A percentile compares a stretch with the other conserved stretches of the same genome.
Evolutionary conservation across 2,113 vertebrate genomes (phyloP).

Genomic region (Rafetus swinhoei): DNA sequence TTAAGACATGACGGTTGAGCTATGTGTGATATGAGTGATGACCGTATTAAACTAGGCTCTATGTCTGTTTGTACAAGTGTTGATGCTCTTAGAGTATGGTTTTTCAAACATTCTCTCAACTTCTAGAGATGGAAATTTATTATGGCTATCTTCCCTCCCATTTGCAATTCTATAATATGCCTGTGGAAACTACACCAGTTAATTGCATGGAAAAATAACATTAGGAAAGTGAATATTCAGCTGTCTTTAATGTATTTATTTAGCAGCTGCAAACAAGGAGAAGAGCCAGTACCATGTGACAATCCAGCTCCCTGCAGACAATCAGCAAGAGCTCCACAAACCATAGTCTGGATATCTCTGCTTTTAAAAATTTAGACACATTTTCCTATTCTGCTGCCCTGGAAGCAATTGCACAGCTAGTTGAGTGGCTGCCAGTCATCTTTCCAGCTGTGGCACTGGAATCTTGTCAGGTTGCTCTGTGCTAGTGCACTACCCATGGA

Average conservation of each 20-base stretch:
- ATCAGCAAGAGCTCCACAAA: slow-evolving; percentile 1
- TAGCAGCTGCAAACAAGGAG: not conserved
- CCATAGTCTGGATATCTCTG: not conserved
- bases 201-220: not conserved
- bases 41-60: not conserved
- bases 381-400: slow-evolving; percentile 13
- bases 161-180: not conserved
- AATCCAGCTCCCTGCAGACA: not conserved
- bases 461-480: slow-evolving; percentile 38
- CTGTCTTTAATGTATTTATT: slow-evolving; percentile 5
- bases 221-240: not conserved
- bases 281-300: not conserved
- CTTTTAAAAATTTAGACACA: not conserved
- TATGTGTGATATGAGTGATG: not conserved
- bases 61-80: not conserved
- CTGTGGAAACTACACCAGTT: not conserved
- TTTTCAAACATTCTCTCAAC: not conserved
- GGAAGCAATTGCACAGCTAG: slow-evolving; percentile 55
- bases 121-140: not conserved
- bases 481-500: not conserved
- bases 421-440: slow-evolving; percentile 32
- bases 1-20: not conserved
- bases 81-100: not conserved
- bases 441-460: slow-evolving; percentile 27
- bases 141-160: not conserved